Conservation (phyloP, 2,797 vertebrate species). For the Malacoctenus gilli region DNA sequence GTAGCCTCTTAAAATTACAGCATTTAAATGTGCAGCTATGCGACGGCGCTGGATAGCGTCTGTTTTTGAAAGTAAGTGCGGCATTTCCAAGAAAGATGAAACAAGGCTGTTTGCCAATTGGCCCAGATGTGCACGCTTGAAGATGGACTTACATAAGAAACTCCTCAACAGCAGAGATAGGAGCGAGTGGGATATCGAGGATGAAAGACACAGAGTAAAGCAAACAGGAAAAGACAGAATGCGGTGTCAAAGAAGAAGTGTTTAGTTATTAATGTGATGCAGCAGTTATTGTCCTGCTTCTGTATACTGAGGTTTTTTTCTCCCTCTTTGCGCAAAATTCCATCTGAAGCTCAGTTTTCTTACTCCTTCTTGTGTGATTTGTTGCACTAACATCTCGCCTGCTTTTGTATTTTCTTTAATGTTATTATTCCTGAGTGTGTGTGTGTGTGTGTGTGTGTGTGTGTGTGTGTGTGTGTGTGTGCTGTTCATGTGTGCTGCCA, state of each 20-base stretch:
- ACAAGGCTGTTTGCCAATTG: constrained; percentile 42
- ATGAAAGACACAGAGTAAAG: neutral
- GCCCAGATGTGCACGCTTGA: constrained; percentile 60
- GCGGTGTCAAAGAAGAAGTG: too few species aligned
- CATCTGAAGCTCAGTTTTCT: too few species aligned
- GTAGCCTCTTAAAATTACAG: constrained; percentile 29
- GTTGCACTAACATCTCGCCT: too few species aligned
- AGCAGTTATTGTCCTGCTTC: too few species aligned
- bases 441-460: neutral
- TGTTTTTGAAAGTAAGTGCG: constrained; percentile 26
- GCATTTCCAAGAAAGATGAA: constrained; percentile 35
- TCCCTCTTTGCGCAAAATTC: too few species aligned
- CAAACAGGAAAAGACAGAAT: neutral
- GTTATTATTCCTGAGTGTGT: too few species aligned
- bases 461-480: neutral
- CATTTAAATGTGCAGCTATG: constrained; percentile 18
- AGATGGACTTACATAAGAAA: constrained; percentile 45
- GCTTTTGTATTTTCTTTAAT: too few species aligned
- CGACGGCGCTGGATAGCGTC: constrained; percentile 23
- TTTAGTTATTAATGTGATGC: too few species aligned
- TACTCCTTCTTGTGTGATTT: too few species aligned
- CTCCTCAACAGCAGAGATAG: constrained; percentile 7
- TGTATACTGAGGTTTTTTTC: too few species aligned
- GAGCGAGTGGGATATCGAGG: neutral
- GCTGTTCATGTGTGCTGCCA: too few species aligned